Percentiles rank a stretch among this genome's conserved stretches.
Conservation (phyloP, 2,888 invertebrate species). For the Tridacna crocea region DNA sequence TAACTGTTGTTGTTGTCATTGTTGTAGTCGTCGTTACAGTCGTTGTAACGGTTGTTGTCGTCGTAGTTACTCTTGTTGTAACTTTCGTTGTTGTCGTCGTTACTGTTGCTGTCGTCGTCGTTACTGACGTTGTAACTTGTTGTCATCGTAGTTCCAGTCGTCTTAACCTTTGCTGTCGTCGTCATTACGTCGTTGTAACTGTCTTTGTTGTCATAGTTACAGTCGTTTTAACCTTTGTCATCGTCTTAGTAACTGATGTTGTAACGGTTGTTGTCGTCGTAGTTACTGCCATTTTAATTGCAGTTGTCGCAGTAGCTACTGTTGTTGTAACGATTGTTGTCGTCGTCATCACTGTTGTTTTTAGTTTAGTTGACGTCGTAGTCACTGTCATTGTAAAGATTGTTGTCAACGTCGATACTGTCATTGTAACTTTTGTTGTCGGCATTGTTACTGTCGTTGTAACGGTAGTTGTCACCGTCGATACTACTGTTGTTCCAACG, state of each 20-base stretch:
- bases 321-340: neutral
- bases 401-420: neutral
- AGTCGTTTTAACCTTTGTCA: too few species aligned
- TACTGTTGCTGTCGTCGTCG: neutral
- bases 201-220: too few species aligned
- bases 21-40: neutral
- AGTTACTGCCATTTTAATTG: neutral
- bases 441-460: neutral
- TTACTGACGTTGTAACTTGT: neutral
- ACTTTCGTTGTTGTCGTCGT: neutral
- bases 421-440: neutral
- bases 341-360: neutral
- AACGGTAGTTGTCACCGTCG: neutral
- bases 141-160: neutral
- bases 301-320: neutral
- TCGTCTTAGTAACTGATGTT: neutral
- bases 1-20: neutral
- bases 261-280: neutral
- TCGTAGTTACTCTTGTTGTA: neutral
- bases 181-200: too few species aligned
- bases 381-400: neutral
- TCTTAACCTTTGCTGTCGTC: neutral
- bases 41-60: neutral
- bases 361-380: neutral
- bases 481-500: constrained; percentile 9